Evolutionary conservation across 2,113 vertebrate genomes (phyloP), one percentile per base, ranked within the genome.

Genomic region (Oncorhynchus clarkii): DNA sequence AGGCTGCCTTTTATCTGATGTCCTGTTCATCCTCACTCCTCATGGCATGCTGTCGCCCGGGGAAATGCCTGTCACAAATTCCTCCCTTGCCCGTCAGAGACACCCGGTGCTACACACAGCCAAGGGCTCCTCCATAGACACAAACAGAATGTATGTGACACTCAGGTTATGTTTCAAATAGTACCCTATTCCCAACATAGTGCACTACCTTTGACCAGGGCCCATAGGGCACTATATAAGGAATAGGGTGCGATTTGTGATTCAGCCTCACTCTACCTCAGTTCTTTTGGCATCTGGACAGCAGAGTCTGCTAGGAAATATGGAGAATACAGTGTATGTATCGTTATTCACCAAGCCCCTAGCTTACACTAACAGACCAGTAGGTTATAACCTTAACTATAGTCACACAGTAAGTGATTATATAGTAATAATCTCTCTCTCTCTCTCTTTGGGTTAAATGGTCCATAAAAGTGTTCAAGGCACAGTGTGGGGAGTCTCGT

Each of bases 41-140:
- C 57, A 34, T 39, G 39, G 51, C 67, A 74, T 54, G 51, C 59
- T n/a, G 62, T 57, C 16, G 59, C 70, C 64, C 18, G 12, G 68
- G 81, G 80, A 82, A 69, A 74, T 54, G 90, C 72, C 91, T 92
- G 93, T 93, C 95, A 93, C 92, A 94, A 93, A 94, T 89, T 84
- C 85, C 81, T 84, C 78, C 66, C 39, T 76, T 26, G 29, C 78
- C 71, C 83, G 78, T 91, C 87, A 86, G 77, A 79, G 75, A 87
- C 90, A 89, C 86, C 66, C 64, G 2, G 57, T 78, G 74, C 78
- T 73, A 75, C 1, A 27, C 82, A 76, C 75, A 71, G 62, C 74
- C 31, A 45, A 8, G 34, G n/a, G 57, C 51, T 22, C 34, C 45
- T 67, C 79, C 54, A 81, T 45, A 12, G 39, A 80, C 84, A 84